Percentiles rank a stretch among this genome's conserved stretches.
Conservation (phyloP, 2,797 vertebrate species). For the Dendrocincla fuliginosa region DNA sequence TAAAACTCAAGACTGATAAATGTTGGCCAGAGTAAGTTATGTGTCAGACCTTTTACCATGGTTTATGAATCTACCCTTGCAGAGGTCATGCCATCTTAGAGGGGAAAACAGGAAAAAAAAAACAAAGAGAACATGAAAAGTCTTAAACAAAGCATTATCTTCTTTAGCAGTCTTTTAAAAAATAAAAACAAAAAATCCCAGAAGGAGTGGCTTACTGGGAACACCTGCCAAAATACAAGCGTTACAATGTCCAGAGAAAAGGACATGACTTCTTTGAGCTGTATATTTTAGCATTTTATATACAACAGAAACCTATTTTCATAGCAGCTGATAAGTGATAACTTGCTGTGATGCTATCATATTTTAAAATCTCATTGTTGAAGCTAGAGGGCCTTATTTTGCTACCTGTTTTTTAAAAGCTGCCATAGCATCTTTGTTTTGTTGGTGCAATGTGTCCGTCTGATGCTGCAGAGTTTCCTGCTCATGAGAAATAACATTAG, state of each 20-base stretch:
- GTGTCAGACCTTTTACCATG: neutral
- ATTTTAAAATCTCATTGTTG: neutral
- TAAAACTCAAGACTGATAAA: neutral
- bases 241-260: neutral
- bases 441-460: slow-evolving; percentile 75
- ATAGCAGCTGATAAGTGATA: neutral
- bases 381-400: neutral
- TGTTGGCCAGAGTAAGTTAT: neutral
- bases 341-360: neutral
- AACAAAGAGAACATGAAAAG: neutral
- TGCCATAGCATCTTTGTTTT: slow-evolving; percentile 82
- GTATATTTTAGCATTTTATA: neutral
- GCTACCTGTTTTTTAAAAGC: slow-evolving; percentile 87
- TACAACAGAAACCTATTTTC: neutral
- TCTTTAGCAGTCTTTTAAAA: neutral
- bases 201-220: neutral
- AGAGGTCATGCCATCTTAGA: neutral
- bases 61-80: neutral
- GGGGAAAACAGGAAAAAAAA: neutral
- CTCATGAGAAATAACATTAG: neutral
- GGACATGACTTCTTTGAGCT: neutral
- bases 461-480: slow-evolving; percentile 88
- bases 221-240: neutral
- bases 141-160: neutral
- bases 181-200: neutral